Conservation (phyloP, 2,113 vertebrate species). For the Cercocebus atys region DNA sequence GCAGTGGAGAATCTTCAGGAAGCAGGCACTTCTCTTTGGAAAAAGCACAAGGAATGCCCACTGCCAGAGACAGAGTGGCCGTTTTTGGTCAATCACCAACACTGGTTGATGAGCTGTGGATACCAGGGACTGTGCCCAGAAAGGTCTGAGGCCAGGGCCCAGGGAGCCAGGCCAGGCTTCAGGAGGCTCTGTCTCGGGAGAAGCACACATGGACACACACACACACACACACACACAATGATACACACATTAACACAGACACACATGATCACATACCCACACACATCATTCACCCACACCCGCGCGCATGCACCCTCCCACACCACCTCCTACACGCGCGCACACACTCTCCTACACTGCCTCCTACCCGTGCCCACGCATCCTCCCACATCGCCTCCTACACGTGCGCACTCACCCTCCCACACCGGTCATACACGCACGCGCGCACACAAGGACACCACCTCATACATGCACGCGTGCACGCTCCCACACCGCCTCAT, state of each 20-base stretch:
- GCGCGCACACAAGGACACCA: rapidly evolving
- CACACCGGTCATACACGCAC: too few species aligned
- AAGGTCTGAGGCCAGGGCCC: background rate
- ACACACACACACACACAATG: background rate
- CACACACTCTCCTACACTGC: too few species aligned
- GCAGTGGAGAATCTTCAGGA: background rate
- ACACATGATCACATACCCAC: too few species aligned
- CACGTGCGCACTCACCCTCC: too few species aligned
- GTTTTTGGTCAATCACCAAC: rapidly evolving
- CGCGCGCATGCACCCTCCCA: rapidly evolving
- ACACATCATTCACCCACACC: background rate
- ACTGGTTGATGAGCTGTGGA: background rate
- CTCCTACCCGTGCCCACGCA: too few species aligned
- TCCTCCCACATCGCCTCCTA: too few species aligned
- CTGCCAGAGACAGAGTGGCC: background rate
- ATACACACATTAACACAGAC: background rate
- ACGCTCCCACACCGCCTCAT: too few species aligned
- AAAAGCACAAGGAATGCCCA: background rate
- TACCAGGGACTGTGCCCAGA: background rate
- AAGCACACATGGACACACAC: too few species aligned
- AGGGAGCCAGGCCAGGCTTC: background rate
- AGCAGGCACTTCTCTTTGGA: too few species aligned
- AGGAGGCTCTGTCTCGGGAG: background rate
- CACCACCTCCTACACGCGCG: too few species aligned
- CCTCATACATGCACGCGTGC: rapidly evolving